These are phyloP conservation scores for Plumapathes pennacea DNA, from an alignment of 92 coral and sea anemone genomes.

Conservation along the genomic window DNA sequence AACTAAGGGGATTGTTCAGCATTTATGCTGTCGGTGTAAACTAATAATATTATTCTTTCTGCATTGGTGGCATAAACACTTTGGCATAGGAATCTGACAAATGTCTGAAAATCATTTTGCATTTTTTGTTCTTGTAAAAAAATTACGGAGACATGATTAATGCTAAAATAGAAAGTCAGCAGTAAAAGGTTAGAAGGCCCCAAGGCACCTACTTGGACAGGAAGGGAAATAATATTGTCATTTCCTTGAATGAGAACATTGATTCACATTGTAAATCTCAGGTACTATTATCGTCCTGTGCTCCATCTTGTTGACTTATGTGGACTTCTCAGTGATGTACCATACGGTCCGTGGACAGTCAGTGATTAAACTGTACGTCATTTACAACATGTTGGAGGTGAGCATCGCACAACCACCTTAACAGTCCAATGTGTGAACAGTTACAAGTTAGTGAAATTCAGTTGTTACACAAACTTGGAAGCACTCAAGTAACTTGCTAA, in stretches of 20 bases:
- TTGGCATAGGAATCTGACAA: neutral
- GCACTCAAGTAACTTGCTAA: no score
- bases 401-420: no score
- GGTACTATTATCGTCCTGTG: constrained; percentile 76
- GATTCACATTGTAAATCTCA: constrained; percentile 22
- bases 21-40: no score
- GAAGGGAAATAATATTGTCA: neutral
- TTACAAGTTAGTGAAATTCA: no score
- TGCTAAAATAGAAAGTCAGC: no score
- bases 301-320: constrained; percentile 71
- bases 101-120: neutral
- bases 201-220: neutral
- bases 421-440: no score
- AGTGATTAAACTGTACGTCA: constrained; percentile 94
- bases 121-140: neutral
- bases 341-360: constrained; percentile 98
- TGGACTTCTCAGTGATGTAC: constrained; percentile 88
- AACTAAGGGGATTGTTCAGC: no score
- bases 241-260: neutral
- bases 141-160: no score
- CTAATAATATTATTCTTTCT: no score
- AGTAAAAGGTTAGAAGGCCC: no score
- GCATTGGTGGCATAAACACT: no score
- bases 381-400: constrained; percentile 99
- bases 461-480: no score